Evolutionary conservation across 2,888 invertebrate genomes (phyloP), one percentile per base, ranked within the genome.

Genomic region (Lottia scabra): DNA sequence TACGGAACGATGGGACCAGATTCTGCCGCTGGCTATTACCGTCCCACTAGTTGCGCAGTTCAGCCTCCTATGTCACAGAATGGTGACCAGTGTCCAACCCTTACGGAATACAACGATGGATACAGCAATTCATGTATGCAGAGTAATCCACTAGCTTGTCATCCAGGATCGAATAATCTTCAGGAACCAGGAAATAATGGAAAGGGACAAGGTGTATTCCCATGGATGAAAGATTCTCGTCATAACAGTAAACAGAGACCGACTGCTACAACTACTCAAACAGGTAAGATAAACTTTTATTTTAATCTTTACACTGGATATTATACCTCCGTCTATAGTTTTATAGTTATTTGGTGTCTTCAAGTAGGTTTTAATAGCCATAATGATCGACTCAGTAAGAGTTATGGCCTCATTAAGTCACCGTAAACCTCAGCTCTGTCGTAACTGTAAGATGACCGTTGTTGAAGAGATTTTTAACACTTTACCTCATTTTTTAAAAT

Each of bases 201-300:
- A 46, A 38, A 66, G 26, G 38, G 68, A 38, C 75, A 71, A 56
- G 85, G 85, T 73, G 85, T 87, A 48, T 87, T 83, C 77, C 87
- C 87, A 2, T 87, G 87, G 87, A 87, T 87, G 87, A 83, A 84
- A 63, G 87, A 87, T 75, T 82, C 84, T 27, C 75, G 87, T 8
- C 84, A 85, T 68, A 86, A 85, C 73, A 77, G 77, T 38, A 86
- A 85, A 75, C 81, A 80, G 65, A 79, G 79, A 44, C 83, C 81
- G 26, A 45, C 62, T 43, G 43, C 71, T 56, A 23, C 56, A 23
- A 38, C 38, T 38, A 38, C 38, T 38, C 38, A 38, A 16, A 65
- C 75, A 76, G 76, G 77, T 76, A 74, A 71, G 74, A 38, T 38
- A 23, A 30, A 12, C 16, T 19, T 27, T 56, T 56, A 56, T 56